phyloP scores from a whole-genome alignment of 2,797 vertebrate genomes.

The Pantherophis vulpinus region DNA sequence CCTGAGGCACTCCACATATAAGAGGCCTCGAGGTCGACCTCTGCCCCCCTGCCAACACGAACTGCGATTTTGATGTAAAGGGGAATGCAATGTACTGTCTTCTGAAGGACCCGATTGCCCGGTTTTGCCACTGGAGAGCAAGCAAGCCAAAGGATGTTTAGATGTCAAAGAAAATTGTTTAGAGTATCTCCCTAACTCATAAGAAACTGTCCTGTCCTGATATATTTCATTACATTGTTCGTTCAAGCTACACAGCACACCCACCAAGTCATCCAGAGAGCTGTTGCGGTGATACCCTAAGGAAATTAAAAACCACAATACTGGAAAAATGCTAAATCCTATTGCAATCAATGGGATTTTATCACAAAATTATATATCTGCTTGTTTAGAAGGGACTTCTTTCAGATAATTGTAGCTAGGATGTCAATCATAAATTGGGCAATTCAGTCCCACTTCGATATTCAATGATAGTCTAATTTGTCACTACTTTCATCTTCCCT shows the following conservation, averaged over 20 bases:
- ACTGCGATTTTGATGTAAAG: neutral
- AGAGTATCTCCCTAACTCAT: neutral
- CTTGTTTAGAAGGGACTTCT: neutral
- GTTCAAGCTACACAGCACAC: neutral
- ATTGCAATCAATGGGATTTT: neutral
- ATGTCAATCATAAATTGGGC: neutral
- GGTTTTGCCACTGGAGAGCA: neutral
- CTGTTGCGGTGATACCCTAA: neutral
- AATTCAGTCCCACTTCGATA: neutral
- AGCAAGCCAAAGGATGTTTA: neutral
- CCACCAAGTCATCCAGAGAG: neutral
- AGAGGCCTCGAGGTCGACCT: too few species aligned
- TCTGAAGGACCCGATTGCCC: neutral
- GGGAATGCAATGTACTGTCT: neutral
- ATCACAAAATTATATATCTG: neutral
- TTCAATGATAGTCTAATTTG: neutral
- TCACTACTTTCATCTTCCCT: neutral
- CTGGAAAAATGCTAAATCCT: neutral
- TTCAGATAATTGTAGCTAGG: neutral
- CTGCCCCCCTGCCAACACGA: too few species aligned
- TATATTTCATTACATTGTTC: neutral
- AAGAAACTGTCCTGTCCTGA: neutral
- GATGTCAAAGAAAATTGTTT: neutral
- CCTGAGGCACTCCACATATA: too few species aligned
- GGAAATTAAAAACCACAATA: neutral